These are phyloP conservation scores for Drosophila leontia DNA, from an alignment of 1,140 invertebrate genomes.

Conservation along the genomic window DNA sequence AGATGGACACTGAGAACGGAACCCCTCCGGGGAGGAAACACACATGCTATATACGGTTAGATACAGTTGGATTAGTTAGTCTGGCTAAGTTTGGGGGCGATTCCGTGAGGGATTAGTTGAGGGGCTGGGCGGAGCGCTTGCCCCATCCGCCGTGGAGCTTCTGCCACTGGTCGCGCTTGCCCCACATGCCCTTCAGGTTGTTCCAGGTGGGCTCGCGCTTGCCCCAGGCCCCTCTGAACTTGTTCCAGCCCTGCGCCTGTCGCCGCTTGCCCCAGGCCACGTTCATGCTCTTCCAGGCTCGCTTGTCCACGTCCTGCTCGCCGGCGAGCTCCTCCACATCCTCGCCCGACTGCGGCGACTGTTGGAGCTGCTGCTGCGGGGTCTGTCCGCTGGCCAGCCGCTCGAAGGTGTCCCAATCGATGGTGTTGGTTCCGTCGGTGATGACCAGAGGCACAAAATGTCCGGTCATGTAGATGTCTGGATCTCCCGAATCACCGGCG, in stretches of 20 bases:
- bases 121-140: constrained; percentile 62
- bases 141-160: constrained; percentile 81
- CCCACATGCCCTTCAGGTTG: constrained; percentile 90
- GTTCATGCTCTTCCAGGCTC: constrained; percentile 88
- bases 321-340: constrained; percentile 47
- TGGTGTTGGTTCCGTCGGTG: constrained; percentile 73
- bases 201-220: constrained; percentile 90
- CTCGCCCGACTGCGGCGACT: constrained; percentile 44
- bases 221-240: constrained; percentile 88
- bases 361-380: constrained; percentile 21
- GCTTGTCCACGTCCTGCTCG: constrained; percentile 85
- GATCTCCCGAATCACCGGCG: constrained; percentile 19
- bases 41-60: constrained; percentile 55
- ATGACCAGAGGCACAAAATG: constrained; percentile 77
- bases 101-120: constrained; percentile 45
- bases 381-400: constrained; percentile 54
- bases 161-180: constrained; percentile 86
- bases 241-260: constrained; percentile 86
- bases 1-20: constrained; percentile 47
- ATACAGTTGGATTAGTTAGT: constrained; percentile 52
- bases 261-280: constrained; percentile 88
- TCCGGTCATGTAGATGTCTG: constrained; percentile 71
- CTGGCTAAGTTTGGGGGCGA: constrained; percentile 28
- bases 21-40: constrained; percentile 34
- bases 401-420: constrained; percentile 75